Conservation (phyloP, 2,797 vertebrate species). For the Myiotriccus ornatus region DNA sequence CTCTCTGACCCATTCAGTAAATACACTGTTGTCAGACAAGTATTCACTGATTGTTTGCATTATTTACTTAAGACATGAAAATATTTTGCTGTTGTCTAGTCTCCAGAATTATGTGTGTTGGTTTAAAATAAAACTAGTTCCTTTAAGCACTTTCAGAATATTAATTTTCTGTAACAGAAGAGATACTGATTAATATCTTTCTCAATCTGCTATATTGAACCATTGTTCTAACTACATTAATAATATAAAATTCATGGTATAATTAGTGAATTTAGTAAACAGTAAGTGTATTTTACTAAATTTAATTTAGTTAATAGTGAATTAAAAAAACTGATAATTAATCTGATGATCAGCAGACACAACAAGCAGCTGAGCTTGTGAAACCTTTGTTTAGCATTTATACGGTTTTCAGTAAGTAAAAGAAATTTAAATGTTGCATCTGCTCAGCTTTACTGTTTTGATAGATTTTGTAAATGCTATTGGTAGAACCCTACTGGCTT, state of each 20-base stretch:
- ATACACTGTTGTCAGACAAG: neutral
- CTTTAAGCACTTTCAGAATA: neutral
- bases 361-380: neutral
- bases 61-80: neutral
- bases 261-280: neutral
- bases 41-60: neutral
- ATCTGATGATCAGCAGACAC: neutral
- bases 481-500: neutral
- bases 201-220: rapidly evolving
- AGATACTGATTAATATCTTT: neutral
- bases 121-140: neutral
- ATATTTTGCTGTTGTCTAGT: neutral
- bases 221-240: neutral
- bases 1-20: neutral
- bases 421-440: neutral
- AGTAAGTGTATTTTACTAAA: neutral
- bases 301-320: neutral
- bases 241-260: neutral
- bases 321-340: neutral
- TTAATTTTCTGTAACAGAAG: neutral
- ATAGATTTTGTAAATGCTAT: neutral
- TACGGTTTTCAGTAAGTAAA: neutral
- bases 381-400: neutral
- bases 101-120: neutral
- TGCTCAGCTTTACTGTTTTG: neutral